Evolutionary conservation across 2,797 vertebrate genomes (phyloP).

Genomic region (Mus caroli): DNA sequence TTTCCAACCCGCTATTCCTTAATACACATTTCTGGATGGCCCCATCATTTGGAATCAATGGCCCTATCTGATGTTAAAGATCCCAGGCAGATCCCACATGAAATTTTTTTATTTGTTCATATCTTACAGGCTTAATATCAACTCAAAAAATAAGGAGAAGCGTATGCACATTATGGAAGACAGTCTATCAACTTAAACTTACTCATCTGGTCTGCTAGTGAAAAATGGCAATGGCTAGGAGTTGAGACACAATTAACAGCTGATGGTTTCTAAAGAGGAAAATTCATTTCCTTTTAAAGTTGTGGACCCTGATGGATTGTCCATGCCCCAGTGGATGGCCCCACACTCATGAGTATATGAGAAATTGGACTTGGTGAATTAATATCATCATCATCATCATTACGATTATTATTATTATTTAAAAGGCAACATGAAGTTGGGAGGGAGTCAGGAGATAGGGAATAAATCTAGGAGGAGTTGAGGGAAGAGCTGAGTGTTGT

Average conservation of each 20-base stretch:
- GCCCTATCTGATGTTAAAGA: slow-evolving; percentile 11
- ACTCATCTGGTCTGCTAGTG: slow-evolving; percentile 3
- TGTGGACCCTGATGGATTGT: background rate
- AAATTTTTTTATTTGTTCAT: background rate
- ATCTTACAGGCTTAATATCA: slow-evolving; percentile 46
- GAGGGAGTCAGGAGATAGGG: too few relatives aligned
- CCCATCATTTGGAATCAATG: slow-evolving; percentile 37
- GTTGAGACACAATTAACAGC: background rate
- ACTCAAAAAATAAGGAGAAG: slow-evolving; percentile 70
- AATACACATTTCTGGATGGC: background rate
- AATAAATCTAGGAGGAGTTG: background rate
- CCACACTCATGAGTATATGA: background rate
- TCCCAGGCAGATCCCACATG: slow-evolving; percentile 8
- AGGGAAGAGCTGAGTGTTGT: background rate
- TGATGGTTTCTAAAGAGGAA: background rate
- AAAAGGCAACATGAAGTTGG: background rate
- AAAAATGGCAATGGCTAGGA: background rate
- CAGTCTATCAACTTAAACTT: slow-evolving; percentile 17
- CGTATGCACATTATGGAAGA: slow-evolving; percentile 41
- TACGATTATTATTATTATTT: background rate
- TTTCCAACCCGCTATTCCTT: slow-evolving; percentile 42
- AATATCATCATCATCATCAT: background rate
- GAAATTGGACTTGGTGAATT: background rate
- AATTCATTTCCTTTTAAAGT: background rate
- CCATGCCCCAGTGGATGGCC: background rate